phyloP scores from a whole-genome alignment of 2,797 vertebrate species.

The Pyrrhura leucotis region DNA sequence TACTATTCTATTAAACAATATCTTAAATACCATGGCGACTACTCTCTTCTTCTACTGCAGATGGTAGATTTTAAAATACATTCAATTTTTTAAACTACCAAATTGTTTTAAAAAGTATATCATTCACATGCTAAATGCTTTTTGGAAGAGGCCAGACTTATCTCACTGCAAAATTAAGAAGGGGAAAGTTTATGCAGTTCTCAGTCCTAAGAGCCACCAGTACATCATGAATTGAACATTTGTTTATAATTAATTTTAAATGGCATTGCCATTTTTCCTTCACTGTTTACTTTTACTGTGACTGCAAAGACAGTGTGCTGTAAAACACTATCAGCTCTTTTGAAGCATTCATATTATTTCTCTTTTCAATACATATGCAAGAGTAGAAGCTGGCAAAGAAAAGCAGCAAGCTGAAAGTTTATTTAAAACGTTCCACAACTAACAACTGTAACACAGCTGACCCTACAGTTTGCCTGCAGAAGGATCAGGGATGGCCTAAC shows the following conservation, averaged over 20 bases:
- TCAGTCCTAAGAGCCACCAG: not conserved
- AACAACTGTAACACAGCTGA: conserved; percentile 13
- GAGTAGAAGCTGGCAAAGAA: not conserved
- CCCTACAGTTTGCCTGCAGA: conserved; percentile 34
- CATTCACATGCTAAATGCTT: not conserved
- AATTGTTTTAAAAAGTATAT: not conserved
- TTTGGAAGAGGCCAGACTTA: not conserved
- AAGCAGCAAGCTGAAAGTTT: not conserved
- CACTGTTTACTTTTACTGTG: not conserved
- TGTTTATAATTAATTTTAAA: not conserved
- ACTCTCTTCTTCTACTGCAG: not conserved
- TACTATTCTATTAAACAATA: not conserved
- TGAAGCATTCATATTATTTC: not conserved
- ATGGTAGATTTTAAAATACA: not conserved
- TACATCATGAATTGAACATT: not conserved
- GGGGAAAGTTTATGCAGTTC: not conserved
- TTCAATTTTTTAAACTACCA: not conserved
- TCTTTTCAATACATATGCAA: not conserved
- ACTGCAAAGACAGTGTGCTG: not conserved
- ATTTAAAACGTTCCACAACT: conserved; percentile 38
- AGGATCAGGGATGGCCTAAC: not conserved
- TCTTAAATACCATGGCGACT: not conserved
- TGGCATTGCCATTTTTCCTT: not conserved
- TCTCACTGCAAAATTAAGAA: not conserved
- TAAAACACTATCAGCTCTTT: not conserved